phyloP scores from a whole-genome alignment of 2,888 invertebrate species.

The Sminthurides aquaticus region DNA sequence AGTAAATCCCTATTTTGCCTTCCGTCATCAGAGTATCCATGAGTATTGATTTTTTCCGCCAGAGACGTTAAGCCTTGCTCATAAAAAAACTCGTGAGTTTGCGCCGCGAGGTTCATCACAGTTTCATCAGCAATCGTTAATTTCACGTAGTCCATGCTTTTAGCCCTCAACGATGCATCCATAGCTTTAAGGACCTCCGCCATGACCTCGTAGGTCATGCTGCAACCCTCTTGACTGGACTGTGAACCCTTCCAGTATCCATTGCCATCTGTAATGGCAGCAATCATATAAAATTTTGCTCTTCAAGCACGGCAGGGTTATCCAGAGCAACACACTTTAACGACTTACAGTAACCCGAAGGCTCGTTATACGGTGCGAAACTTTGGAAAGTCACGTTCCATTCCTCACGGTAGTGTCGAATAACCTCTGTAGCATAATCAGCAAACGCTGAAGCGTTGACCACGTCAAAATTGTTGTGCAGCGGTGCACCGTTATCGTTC shows the following conservation, averaged over 20 bases:
- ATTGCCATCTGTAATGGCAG: conserved; percentile 4
- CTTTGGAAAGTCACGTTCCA: conserved; percentile 34
- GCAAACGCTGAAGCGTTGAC: conserved; percentile 30
- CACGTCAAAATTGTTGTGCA: conserved; percentile 33
- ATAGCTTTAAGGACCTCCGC: conserved; percentile 27
- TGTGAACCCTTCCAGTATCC: conserved; percentile 10
- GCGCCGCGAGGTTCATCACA: conserved; percentile 34
- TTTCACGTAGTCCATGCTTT: conserved; percentile 27
- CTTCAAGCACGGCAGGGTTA: conserved; percentile 15
- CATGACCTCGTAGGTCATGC: conserved; percentile 32
- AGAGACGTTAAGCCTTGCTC: conserved; percentile 25
- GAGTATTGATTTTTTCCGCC: conserved; percentile 36
- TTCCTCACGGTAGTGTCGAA: conserved; percentile 29
- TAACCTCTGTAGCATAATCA: conserved; percentile 37
- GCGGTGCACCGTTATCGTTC: conserved; percentile 28
- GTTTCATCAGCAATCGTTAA: conserved; percentile 39
- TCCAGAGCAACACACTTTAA: conserved; percentile 13
- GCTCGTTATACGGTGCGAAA: conserved; percentile 41
- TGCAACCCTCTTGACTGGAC: conserved; percentile 39
- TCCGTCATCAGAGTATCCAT: conserved; percentile 38
- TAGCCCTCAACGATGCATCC: conserved; percentile 20
- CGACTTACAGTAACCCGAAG: conserved; percentile 18
- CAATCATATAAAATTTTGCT: not conserved
- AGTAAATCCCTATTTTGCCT: conserved; percentile 28
- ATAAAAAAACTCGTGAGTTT: conserved; percentile 30